Conservation (phyloP, 2,113 vertebrate species). For the Ageneiosus marmoratus region DNA sequence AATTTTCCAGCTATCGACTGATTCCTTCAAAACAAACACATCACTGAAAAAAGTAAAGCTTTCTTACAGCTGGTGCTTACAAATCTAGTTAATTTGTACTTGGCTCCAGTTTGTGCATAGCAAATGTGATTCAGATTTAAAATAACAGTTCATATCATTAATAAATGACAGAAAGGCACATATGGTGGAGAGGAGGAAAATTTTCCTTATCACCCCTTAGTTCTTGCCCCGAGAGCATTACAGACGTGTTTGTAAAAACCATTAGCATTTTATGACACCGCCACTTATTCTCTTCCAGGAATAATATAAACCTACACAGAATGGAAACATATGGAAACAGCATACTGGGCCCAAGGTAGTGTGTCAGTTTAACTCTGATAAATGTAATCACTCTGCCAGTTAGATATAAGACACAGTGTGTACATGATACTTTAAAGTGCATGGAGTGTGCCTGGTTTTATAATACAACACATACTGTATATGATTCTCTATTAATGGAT, state of each 20-base stretch:
- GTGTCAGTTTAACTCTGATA: background rate
- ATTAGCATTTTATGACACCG: constrained; percentile 40
- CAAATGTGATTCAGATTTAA: constrained; percentile 54
- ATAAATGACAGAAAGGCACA: constrained; percentile 54
- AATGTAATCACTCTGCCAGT: background rate
- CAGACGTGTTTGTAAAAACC: constrained; percentile 59
- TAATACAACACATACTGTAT: no score
- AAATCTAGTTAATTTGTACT: background rate
- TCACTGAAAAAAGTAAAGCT: background rate
- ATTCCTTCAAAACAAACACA: background rate
- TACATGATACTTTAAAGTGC: background rate
- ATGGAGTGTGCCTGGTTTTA: background rate
- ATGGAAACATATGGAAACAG: constrained; percentile 32
- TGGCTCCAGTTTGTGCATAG: constrained; percentile 1
- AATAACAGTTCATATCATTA: constrained; percentile 46
- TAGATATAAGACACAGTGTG: background rate
- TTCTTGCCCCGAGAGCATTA: constrained; percentile 24
- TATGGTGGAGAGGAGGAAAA: constrained; percentile 47
- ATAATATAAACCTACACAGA: constrained; percentile 28
- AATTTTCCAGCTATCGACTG: background rate
- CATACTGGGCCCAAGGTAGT: background rate
- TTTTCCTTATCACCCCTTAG: constrained; percentile 19
- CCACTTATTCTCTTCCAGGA: constrained; percentile 32
- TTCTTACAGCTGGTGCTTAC: background rate
- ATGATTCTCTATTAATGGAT: background rate